Conservation (phyloP, 2,888 invertebrate genomes). For the Sinohyriopsis cumingii region DNA sequence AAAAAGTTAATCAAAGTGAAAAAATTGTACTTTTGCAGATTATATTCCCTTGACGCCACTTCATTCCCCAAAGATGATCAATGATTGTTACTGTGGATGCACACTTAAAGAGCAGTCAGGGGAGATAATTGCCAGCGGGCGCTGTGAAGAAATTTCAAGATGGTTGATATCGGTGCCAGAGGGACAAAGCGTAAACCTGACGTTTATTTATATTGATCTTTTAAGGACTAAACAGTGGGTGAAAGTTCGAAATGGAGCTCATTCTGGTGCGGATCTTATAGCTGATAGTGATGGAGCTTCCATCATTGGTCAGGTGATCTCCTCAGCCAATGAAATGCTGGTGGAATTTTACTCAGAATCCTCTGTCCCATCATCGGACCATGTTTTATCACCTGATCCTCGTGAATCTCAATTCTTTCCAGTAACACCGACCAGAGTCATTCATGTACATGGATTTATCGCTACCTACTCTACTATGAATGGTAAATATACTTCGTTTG, state of each 20-base stretch:
- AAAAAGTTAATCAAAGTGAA: too few relatives aligned
- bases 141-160: slow-evolving; percentile 50
- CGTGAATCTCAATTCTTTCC: slow-evolving; percentile 5
- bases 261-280: slow-evolving; percentile 47
- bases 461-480: slow-evolving; percentile 39
- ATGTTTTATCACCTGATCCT: not conserved
- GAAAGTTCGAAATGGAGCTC: slow-evolving; percentile 61
- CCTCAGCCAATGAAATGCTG: slow-evolving; percentile 55
- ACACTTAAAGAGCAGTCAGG: slow-evolving; percentile 37
- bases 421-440: slow-evolving; percentile 28
- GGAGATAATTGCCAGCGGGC: slow-evolving; percentile 58
- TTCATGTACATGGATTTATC: slow-evolving; percentile 62
- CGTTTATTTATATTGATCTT: slow-evolving; percentile 58
- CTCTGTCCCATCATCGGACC: slow-evolving; percentile 4
- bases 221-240: slow-evolving; percentile 60
- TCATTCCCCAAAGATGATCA: slow-evolving; percentile 34
- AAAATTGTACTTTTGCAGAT: slow-evolving; percentile 35
- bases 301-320: slow-evolving; percentile 44
- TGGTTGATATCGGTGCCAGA: slow-evolving; percentile 56
- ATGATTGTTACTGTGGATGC: slow-evolving; percentile 57
- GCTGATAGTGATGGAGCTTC: slow-evolving; percentile 46
- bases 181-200: slow-evolving; percentile 48
- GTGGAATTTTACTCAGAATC: slow-evolving; percentile 60
- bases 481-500: too few relatives aligned
- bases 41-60: slow-evolving; percentile 49